Conservation (phyloP, 92 coral and sea anemone species). For the Ricordea florida region DNA sequence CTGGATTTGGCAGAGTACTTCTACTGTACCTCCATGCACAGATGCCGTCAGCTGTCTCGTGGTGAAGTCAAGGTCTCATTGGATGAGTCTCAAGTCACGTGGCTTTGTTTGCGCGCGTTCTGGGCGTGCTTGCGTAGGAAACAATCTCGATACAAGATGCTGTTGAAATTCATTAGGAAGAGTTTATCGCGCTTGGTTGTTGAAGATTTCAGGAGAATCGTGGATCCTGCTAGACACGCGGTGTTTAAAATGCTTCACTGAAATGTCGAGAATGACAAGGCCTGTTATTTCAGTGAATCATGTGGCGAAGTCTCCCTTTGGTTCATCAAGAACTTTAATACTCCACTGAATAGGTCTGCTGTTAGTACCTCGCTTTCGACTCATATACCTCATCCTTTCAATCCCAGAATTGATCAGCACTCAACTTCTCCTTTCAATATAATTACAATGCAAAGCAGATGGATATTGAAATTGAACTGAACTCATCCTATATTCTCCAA, state of each 20-base stretch:
- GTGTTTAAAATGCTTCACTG: not conserved
- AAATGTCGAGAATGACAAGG: not conserved
- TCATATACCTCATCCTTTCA: too few relatives aligned
- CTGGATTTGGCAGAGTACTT: conserved; percentile 51
- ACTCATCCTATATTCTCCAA: too few relatives aligned
- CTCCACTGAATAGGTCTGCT: too few relatives aligned
- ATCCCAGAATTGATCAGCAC: too few relatives aligned
- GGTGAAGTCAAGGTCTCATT: conserved; percentile 12
- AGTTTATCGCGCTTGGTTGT: not conserved
- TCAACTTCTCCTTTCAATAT: too few relatives aligned
- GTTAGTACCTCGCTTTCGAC: too few relatives aligned
- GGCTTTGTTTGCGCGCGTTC: conserved; percentile 77
- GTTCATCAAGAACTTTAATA: too few relatives aligned
- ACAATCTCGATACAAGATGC: conserved; percentile 19
- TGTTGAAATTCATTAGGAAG: conserved; percentile 8
- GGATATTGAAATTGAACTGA: too few relatives aligned
- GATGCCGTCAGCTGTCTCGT: conserved; percentile 44
- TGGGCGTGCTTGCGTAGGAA: conserved; percentile 53
- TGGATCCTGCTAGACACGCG: not conserved
- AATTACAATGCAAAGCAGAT: too few relatives aligned
- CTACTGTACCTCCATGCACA: conserved; percentile 43
- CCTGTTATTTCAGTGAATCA: not conserved
- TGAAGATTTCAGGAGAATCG: not conserved
- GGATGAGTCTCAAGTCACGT: conserved; percentile 48
- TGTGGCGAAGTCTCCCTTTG: too few relatives aligned